These are phyloP conservation scores for Forbesichthys papilliferus DNA, from an alignment of 2,113 vertebrate genomes.

Conservation along the genomic window DNA sequence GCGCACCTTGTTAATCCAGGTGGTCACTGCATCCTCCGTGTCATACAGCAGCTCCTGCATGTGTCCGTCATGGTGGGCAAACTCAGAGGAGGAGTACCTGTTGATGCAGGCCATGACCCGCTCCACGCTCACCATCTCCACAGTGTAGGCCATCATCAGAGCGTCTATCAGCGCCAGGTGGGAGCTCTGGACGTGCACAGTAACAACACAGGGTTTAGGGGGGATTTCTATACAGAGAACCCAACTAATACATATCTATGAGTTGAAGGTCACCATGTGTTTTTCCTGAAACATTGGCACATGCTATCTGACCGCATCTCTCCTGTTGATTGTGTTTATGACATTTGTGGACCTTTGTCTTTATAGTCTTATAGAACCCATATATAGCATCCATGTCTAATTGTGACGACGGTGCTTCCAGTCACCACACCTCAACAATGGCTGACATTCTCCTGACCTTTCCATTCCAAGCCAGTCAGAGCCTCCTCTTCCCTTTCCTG, in stretches of 20 bases:
- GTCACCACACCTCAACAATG: conserved; percentile 54
- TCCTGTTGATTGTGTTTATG: background rate
- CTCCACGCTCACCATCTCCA: conserved; percentile 97
- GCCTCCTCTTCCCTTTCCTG: conserved; percentile 69
- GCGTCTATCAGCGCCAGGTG: conserved; percentile 96
- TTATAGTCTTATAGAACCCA: background rate
- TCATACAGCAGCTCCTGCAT: conserved; percentile 90
- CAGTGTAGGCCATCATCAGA: conserved; percentile 97
- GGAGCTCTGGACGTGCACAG: conserved; percentile 78
- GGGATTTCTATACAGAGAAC: background rate
- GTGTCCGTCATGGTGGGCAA: conserved; percentile 37
- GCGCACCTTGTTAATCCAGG: conserved; percentile 96
- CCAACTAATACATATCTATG: too few species aligned
- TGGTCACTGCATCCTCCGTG: conserved; percentile 92
- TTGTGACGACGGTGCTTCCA: conserved; percentile 13
- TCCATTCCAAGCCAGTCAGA: conserved; percentile 48
- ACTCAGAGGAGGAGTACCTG: conserved; percentile 83
- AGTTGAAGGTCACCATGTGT: background rate
- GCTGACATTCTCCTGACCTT: conserved; percentile 68
- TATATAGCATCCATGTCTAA: background rate
- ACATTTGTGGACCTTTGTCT: background rate
- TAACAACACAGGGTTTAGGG: background rate
- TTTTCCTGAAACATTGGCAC: too few species aligned
- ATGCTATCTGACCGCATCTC: background rate
- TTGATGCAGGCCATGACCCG: conserved; percentile 89